These are phyloP conservation scores for Stomatorhinus ivindoensis DNA, from an alignment of 2,113 vertebrate genomes.

Conservation along the genomic window DNA sequence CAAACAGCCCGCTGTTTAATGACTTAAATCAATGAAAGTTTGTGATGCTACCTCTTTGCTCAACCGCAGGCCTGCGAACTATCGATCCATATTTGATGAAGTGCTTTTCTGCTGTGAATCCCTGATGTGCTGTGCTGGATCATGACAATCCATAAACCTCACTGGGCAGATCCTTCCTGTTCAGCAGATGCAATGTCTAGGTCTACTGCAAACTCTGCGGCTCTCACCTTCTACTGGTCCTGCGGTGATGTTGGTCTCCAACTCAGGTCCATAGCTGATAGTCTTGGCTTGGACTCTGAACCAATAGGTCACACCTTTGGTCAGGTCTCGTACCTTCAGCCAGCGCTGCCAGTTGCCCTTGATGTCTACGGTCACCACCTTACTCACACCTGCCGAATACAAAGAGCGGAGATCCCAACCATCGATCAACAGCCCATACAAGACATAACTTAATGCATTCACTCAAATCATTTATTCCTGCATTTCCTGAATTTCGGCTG, in stretches of 20 bases:
- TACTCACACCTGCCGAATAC: slow-evolving; percentile 73
- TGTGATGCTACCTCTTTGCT: slow-evolving; percentile 9
- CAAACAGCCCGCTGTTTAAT: slow-evolving; percentile 20
- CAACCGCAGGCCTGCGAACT: slow-evolving; percentile 21
- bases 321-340: slow-evolving; percentile 86
- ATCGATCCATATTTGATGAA: slow-evolving; percentile 29
- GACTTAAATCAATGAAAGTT: slow-evolving; percentile 18
- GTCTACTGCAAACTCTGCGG: neutral
- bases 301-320: slow-evolving; percentile 74
- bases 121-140: slow-evolving; percentile 12
- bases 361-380: slow-evolving; percentile 89
- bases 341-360: slow-evolving; percentile 84
- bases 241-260: slow-evolving; percentile 79
- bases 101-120: slow-evolving; percentile 24
- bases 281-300: slow-evolving; percentile 85
- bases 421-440: neutral
- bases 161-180: neutral
- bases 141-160: slow-evolving; percentile 10
- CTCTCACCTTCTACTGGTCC: slow-evolving; percentile 77
- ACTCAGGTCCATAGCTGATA: slow-evolving; percentile 75
- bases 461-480: neutral
- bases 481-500: neutral
- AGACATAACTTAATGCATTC: neutral
- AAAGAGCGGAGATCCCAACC: slow-evolving; percentile 22
- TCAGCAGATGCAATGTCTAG: neutral